Evolutionary conservation across 2,797 vertebrate species (phyloP).

Genomic region (Emydoidea blandingii): DNA sequence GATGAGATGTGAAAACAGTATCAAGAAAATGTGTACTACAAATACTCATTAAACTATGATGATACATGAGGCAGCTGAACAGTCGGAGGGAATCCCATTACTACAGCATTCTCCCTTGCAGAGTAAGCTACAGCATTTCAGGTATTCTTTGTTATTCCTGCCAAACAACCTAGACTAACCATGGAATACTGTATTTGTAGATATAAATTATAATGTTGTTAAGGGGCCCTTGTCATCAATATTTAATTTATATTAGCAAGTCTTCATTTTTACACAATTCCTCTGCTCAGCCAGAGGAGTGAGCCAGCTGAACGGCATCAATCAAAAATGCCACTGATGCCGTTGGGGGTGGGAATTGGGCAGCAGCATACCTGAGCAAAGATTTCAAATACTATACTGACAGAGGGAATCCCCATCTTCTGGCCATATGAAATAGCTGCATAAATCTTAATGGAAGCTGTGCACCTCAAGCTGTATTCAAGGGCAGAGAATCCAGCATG

Average conservation of each 20-base stretch:
- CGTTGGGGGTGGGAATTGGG: slow-evolving; percentile 12
- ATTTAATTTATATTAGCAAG: slow-evolving; percentile 55
- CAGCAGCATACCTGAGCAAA: slow-evolving; percentile 30
- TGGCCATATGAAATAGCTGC: not conserved
- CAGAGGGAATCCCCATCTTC: not conserved
- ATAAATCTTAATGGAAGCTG: not conserved
- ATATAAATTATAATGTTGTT: not conserved
- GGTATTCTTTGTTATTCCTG: not conserved
- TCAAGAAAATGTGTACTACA: not conserved
- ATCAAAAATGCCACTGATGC: slow-evolving; percentile 52
- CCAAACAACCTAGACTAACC: slow-evolving; percentile 41
- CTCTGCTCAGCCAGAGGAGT: slow-evolving; percentile 28
- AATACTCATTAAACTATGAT: not conserved
- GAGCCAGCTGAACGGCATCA: slow-evolving; percentile 58
- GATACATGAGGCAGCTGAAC: slow-evolving; percentile 1
- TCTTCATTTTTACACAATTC: slow-evolving; percentile 34
- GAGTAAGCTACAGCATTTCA: not conserved
- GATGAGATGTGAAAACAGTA: slow-evolving; percentile 35
- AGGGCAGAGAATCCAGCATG: not conserved
- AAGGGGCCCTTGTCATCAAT: slow-evolving; percentile 17
- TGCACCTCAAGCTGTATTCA: not conserved
- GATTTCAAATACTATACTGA: not conserved
- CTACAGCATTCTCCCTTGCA: slow-evolving; percentile 1
- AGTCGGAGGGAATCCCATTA: not conserved
- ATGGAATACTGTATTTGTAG: slow-evolving; percentile 15